These are phyloP conservation scores for Coracias cyanogaster DNA, from an alignment of 2,797 vertebrate species.

Conservation along the genomic window DNA sequence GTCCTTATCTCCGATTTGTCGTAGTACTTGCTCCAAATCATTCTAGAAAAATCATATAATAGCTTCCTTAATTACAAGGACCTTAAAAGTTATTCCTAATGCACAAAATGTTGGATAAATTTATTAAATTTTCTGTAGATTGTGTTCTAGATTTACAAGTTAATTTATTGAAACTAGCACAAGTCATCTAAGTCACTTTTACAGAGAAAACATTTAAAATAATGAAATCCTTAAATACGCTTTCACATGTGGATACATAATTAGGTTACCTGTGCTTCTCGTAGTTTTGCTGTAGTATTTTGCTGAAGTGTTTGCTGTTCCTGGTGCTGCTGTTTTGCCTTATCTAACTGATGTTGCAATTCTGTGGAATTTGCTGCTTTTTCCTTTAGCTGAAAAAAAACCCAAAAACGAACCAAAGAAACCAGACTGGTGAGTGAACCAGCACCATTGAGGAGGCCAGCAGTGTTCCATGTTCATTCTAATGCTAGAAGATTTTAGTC, in stretches of 20 bases:
- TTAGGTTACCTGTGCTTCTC: slow-evolving; percentile 93
- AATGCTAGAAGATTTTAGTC: background rate
- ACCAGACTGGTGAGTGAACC: background rate
- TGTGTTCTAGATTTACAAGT: background rate
- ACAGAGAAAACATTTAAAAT: background rate
- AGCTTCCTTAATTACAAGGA: slow-evolving; percentile 45
- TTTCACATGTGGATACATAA: background rate
- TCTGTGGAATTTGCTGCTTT: slow-evolving; percentile 87
- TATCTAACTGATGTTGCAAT: slow-evolving; percentile 94
- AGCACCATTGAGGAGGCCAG: background rate
- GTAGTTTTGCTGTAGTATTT: slow-evolving; percentile 92
- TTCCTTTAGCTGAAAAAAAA: slow-evolving; percentile 89
- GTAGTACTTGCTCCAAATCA: slow-evolving; percentile 96
- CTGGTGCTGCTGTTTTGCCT: slow-evolving; percentile 94
- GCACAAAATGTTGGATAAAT: slow-evolving; percentile 21
- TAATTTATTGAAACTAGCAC: background rate
- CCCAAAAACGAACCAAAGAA: background rate
- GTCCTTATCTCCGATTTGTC: slow-evolving; percentile 98
- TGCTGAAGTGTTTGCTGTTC: slow-evolving; percentile 94
- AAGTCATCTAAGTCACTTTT: background rate
- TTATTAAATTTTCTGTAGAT: background rate
- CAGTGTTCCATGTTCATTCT: background rate
- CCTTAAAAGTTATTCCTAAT: slow-evolving; percentile 33
- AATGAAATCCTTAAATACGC: background rate
- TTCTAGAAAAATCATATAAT: slow-evolving; percentile 81